phyloP scores from a whole-genome alignment of 2,888 invertebrate genomes.

The Erynnis tages region DNA sequence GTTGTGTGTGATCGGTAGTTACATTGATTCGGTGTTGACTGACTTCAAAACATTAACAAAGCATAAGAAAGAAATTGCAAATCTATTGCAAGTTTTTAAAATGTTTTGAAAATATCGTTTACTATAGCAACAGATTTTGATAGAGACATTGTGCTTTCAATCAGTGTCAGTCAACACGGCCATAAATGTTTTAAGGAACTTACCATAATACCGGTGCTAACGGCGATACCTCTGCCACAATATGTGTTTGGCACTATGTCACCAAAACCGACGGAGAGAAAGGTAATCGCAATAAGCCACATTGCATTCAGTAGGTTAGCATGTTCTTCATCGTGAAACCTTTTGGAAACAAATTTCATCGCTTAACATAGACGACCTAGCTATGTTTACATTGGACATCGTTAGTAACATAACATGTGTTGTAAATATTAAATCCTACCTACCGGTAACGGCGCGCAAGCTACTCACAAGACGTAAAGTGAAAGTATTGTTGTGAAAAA shows the following conservation, averaged over 20 bases:
- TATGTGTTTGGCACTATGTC: constrained; percentile 99
- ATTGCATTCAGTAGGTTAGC: constrained; percentile 99
- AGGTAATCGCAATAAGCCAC: constrained; percentile 99
- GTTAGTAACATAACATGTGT: constrained; percentile 12
- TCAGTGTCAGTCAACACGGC: constrained; percentile 72
- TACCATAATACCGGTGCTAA: constrained; percentile 99
- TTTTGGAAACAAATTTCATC: constrained; percentile 80
- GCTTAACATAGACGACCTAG: constrained; percentile 58
- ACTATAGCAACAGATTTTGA: background rate
- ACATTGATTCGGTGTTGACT: constrained; percentile 71
- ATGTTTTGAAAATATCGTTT: background rate
- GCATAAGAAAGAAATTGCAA: constrained; percentile 16
- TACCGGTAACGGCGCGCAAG: constrained; percentile 39
- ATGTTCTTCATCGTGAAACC: constrained; percentile 99
- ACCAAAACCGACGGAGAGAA: constrained; percentile 99
- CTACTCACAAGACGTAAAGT: constrained; percentile 33
- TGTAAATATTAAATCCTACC: constrained; percentile 39
- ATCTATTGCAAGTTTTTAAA: constrained; percentile 4
- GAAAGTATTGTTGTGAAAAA: constrained; percentile 40
- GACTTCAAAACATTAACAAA: constrained; percentile 44
- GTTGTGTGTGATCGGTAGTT: constrained; percentile 63
- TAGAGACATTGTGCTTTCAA: constrained; percentile 7
- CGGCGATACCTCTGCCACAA: constrained; percentile 99
- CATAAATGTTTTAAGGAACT: constrained; percentile 77
- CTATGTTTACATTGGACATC: constrained; percentile 27